Evolutionary conservation across 2,888 invertebrate genomes (phyloP).

Genomic region (Drosophila hamatofila): DNA sequence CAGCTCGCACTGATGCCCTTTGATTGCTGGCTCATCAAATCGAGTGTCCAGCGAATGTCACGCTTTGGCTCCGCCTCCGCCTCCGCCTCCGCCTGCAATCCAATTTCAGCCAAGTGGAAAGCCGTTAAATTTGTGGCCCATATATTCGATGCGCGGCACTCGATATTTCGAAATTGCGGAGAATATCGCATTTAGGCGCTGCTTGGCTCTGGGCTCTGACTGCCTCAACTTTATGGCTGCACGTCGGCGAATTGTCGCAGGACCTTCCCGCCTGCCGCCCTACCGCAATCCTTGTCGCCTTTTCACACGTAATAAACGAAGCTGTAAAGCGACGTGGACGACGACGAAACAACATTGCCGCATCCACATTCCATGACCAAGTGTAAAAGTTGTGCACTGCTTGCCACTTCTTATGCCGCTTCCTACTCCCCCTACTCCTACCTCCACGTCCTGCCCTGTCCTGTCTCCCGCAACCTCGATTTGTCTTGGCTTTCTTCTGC

Average conservation of each 20-base stretch:
- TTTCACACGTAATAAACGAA: constrained; percentile 79
- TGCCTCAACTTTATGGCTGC: constrained; percentile 61
- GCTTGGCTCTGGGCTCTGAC: constrained; percentile 37
- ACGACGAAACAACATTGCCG: constrained; percentile 38
- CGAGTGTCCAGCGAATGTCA: constrained; percentile 16
- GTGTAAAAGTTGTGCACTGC: constrained; percentile 55
- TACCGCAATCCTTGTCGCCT: constrained; percentile 52
- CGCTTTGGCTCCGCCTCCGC: constrained; percentile 15
- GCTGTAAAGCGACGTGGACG: constrained; percentile 70
- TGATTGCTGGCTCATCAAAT: constrained; percentile 1
- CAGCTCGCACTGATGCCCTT: background rate
- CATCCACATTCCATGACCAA: constrained; percentile 42
- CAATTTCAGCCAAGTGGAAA: constrained; percentile 38
- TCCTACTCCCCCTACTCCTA: background rate
- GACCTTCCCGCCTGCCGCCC: constrained; percentile 16
- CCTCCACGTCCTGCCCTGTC: background rate
- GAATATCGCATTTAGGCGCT: constrained; percentile 60
- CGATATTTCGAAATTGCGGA: constrained; percentile 7
- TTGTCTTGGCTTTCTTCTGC: constrained; percentile 56
- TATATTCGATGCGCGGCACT: constrained; percentile 10
- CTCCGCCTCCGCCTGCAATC: constrained; percentile 36
- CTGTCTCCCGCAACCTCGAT: constrained; percentile 28
- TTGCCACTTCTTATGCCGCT: constrained; percentile 22
- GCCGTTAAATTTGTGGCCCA: constrained; percentile 37
- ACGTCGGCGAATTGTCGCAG: constrained; percentile 61